Conservation (phyloP, 2,797 vertebrate genomes). For the Acanthopagrus latus region DNA sequence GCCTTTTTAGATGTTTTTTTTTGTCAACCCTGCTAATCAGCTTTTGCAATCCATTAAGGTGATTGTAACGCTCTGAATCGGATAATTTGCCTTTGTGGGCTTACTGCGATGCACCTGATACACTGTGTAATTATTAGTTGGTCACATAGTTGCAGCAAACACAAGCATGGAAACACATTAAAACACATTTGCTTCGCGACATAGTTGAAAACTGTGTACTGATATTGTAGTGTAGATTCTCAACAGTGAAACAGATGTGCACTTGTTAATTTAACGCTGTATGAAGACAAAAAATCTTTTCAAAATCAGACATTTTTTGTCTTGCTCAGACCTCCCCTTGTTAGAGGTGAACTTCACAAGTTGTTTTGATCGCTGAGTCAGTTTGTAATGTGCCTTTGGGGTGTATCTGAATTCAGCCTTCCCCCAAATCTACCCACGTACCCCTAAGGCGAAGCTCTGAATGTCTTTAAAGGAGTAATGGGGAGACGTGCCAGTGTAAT, state of each 20-base stretch:
- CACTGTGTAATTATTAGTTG: constrained; percentile 57
- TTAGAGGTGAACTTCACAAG: constrained; percentile 81
- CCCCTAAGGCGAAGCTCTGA: constrained; percentile 82
- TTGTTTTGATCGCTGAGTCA: constrained; percentile 84
- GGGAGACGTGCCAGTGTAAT: constrained; percentile 81
- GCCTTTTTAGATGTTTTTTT: constrained; percentile 60
- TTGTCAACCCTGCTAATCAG: constrained; percentile 75
- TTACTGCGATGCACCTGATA: constrained; percentile 59
- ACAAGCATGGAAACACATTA: constrained; percentile 23
- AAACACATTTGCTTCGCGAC: no score
- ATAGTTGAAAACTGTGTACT: neutral
- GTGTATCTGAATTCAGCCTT: constrained; percentile 78
- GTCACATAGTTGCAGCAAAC: constrained; percentile 50
- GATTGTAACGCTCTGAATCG: constrained; percentile 73
- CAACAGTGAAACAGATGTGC: constrained; percentile 27
- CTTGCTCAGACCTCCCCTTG: constrained; percentile 68
- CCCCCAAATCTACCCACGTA: constrained; percentile 83
- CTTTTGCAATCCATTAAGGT: constrained; percentile 77
- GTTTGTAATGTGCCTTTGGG: constrained; percentile 81
- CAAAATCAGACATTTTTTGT: constrained; percentile 57
- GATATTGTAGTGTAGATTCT: constrained; percentile 12
- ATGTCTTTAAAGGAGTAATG: constrained; percentile 80
- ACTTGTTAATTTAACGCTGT: constrained; percentile 52
- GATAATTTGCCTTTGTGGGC: constrained; percentile 66
- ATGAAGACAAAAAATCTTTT: neutral